Conservation (phyloP, 1,140 invertebrate species). For the Phymorhynchus buccinoides region DNA sequence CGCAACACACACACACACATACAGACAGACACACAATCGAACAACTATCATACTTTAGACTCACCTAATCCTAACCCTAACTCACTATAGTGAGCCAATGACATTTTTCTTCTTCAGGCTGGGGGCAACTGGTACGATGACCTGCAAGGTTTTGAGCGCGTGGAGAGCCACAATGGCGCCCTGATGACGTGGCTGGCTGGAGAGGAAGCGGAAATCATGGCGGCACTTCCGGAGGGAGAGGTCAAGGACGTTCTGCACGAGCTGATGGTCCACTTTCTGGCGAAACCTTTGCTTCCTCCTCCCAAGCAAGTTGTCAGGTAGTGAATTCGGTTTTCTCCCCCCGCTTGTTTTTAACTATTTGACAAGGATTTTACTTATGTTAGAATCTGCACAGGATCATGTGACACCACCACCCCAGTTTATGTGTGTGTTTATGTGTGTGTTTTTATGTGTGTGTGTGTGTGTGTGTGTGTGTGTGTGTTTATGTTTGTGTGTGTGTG, state of each 20-base stretch:
- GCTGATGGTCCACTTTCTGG: slow-evolving; percentile 6
- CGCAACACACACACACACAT: too few species aligned
- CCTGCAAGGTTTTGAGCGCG: slow-evolving; percentile 32
- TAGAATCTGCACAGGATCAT: neutral
- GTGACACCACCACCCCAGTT: too few species aligned
- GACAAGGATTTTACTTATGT: neutral
- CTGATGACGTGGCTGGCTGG: slow-evolving; percentile 30
- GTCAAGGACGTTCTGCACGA: slow-evolving; percentile 33
- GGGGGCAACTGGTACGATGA: slow-evolving; percentile 34
- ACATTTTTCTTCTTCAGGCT: too few species aligned
- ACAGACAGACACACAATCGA: too few species aligned
- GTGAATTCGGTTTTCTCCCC: neutral
- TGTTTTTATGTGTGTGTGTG: too few species aligned
- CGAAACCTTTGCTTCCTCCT: neutral
- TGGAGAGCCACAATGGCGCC: slow-evolving; percentile 11
- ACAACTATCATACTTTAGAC: too few species aligned
- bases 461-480: too few species aligned
- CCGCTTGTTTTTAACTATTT: too few species aligned
- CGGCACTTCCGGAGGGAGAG: slow-evolving; percentile 21
- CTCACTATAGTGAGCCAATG: too few species aligned
- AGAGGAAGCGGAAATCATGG: slow-evolving; percentile 37
- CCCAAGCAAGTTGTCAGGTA: slow-evolving; percentile 25
- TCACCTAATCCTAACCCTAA: too few species aligned
- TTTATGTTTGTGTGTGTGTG: too few species aligned
- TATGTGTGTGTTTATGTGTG: too few species aligned